Conservation (phyloP, 2,888 invertebrate species). For the Campoplex nolae region DNA sequence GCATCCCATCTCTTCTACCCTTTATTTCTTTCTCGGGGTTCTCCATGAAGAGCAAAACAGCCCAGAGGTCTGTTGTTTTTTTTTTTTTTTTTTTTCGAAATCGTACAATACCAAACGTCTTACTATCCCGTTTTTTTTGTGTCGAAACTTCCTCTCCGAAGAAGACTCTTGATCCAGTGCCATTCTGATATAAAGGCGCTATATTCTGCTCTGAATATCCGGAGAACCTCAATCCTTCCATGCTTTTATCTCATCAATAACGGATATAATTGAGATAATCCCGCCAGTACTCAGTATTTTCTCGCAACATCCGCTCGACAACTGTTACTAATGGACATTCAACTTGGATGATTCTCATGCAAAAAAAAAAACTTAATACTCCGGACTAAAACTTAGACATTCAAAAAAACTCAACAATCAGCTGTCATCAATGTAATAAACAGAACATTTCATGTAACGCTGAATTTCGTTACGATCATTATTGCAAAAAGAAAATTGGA, state of each 20-base stretch:
- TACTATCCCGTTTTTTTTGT: slow-evolving; percentile 37
- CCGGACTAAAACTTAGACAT: too few species aligned
- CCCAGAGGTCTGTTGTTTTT: slow-evolving; percentile 9
- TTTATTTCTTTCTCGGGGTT: slow-evolving; percentile 28
- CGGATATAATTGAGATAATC: not conserved
- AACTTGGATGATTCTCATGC: not conserved
- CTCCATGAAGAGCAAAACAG: slow-evolving; percentile 35
- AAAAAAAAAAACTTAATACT: too few species aligned
- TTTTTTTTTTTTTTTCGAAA: slow-evolving; percentile 1
- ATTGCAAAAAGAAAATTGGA: not conserved
- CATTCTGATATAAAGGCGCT: slow-evolving; percentile 71
- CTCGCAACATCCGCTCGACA: not conserved
- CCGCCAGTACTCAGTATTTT: not conserved
- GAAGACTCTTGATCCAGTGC: slow-evolving; percentile 67
- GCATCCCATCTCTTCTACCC: slow-evolving; percentile 56
- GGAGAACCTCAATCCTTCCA: not conserved
- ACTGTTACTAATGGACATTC: not conserved
- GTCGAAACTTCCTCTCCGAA: slow-evolving; percentile 56
- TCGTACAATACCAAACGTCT: slow-evolving; percentile 31
- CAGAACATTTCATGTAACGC: not conserved
- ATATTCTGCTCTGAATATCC: not conserved
- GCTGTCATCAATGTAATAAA: not conserved
- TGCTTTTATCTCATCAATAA: not conserved
- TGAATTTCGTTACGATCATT: not conserved
- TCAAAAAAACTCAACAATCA: not conserved